These are phyloP conservation scores for Lymantria dispar DNA, from an alignment of 2,888 invertebrate species.

Conservation along the genomic window DNA sequence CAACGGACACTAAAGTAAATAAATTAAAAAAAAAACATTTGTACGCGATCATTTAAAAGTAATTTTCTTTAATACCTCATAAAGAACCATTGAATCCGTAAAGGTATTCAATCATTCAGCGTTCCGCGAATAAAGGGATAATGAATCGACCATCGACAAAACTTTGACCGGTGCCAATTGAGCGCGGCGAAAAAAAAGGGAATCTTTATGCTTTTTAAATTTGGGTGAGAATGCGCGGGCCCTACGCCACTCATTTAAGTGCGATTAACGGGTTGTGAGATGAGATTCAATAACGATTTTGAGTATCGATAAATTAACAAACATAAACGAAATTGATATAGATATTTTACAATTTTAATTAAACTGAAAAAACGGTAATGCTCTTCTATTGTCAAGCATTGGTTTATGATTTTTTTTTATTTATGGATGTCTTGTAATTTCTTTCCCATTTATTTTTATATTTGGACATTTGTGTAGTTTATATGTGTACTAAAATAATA, in stretches of 20 bases:
- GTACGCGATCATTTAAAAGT: conserved; percentile 25
- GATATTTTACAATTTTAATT: too few species aligned
- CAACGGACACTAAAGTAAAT: not conserved
- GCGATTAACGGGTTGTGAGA: conserved; percentile 12
- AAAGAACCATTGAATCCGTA: conserved; percentile 22
- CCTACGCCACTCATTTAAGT: conserved; percentile 56
- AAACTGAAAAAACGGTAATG: too few species aligned
- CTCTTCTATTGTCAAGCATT: too few species aligned
- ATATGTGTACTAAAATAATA: too few species aligned
- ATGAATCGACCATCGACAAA: conserved; percentile 52
- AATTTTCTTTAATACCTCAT: conserved; percentile 32
- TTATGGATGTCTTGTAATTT: too few species aligned
- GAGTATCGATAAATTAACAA: conserved; percentile 25
- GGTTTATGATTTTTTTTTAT: too few species aligned
- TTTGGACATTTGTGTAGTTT: too few species aligned
- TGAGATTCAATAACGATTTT: conserved; percentile 13
- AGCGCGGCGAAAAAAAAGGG: conserved; percentile 40
- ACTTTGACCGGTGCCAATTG: conserved; percentile 33
- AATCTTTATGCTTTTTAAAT: conserved; percentile 29
- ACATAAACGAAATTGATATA: too few species aligned
- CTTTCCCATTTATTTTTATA: too few species aligned
- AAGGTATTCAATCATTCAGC: conserved; percentile 29
- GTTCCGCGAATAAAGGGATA: conserved; percentile 49
- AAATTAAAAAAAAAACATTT: not conserved
- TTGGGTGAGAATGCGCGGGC: conserved; percentile 36